Percentiles rank a stretch among this genome's conserved stretches.
Evolutionary conservation across 2,797 vertebrate genomes (phyloP).

Genomic region (Antrozous pallidus): DNA sequence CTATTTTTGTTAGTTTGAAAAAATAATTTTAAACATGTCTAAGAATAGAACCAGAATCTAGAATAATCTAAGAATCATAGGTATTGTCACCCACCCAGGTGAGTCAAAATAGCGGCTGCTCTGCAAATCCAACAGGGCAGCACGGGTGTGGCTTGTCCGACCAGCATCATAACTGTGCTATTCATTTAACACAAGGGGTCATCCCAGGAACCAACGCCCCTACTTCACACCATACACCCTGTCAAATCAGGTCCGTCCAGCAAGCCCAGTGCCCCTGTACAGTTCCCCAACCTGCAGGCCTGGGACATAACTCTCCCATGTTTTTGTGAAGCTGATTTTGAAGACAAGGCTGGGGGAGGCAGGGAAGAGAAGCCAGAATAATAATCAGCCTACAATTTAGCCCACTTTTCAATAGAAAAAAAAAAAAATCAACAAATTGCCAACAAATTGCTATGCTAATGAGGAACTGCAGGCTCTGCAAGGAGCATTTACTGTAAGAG

Average conservation of each 20-base stretch:
- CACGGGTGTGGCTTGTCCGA: background rate
- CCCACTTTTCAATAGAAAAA: slow-evolving; percentile 43
- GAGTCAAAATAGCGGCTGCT: background rate
- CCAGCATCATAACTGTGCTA: background rate
- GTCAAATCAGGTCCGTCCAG: background rate
- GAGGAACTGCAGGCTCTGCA: slow-evolving; percentile 46
- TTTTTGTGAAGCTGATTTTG: background rate
- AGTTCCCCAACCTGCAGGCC: background rate
- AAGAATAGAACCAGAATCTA: background rate
- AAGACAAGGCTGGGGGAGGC: background rate
- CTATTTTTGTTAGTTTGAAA: background rate
- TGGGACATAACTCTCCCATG: background rate
- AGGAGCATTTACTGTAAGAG: slow-evolving; percentile 50
- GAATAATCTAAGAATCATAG: background rate
- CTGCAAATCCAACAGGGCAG: background rate
- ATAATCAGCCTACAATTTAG: slow-evolving; percentile 33
- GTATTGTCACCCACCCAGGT: background rate
- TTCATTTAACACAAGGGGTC: background rate
- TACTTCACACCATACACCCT: fast-evolving
- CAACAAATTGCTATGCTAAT: slow-evolving; percentile 64
- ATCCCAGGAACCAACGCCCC: background rate
- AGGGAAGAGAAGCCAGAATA: slow-evolving; percentile 19
- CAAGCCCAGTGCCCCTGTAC: fast-evolving
- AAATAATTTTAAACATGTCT: background rate
- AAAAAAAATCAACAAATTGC: slow-evolving; percentile 53